Evolutionary conservation across 2,113 vertebrate genomes (phyloP), one percentile per base, ranked within the genome.

Genomic region (Gymnobelideus leadbeateri): DNA sequence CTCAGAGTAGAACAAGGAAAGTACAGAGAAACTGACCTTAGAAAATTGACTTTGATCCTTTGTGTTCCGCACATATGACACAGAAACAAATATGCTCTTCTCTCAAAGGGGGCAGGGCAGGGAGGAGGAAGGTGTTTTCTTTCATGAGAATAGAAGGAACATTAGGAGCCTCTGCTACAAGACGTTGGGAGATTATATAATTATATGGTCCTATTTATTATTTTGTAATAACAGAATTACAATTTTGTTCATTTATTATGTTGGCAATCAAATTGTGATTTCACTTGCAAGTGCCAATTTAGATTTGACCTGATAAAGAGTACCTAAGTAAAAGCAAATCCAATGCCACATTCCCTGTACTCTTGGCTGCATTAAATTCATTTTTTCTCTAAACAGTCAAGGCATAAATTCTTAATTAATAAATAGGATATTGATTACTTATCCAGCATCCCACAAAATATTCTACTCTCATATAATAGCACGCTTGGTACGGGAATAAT

Each of bases 211-310:
- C 26, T 12, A 91, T 52, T 49, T 52, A 92, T 91, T 93, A 89
- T 47, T 94, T 91, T 21, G 94, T 49, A 95, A 68, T 24, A 91
- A 91, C 93, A 57, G 43, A 54, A 91, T 37, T 3, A 89, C 8
- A 37, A 52, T 51, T 94, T 16, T 24, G 31, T 95, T 91, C 55
- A 89, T 77, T 49, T 57, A 2, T 1, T 92, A 26, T 43, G 61
- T 68, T 37, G 1, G n/a, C 51, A 90, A 90, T 89, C 9, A 55
- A 93, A 49, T 0, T 61, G 0, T 93, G 52, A 94, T 91, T 91
- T 92, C 10, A 49, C 28, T 37, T 94, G 91, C 37, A 94, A 50
- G 92, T 95, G 91, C 54, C 77, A 84, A 77, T 4, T 8, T 91
- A 91, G 10, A 89, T 89, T 24, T 90, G 51, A 93, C 47, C 49